These are phyloP conservation scores for Pogonognathellus flavescens DNA, from an alignment of 1,140 invertebrate species.

Conservation along the genomic window DNA sequence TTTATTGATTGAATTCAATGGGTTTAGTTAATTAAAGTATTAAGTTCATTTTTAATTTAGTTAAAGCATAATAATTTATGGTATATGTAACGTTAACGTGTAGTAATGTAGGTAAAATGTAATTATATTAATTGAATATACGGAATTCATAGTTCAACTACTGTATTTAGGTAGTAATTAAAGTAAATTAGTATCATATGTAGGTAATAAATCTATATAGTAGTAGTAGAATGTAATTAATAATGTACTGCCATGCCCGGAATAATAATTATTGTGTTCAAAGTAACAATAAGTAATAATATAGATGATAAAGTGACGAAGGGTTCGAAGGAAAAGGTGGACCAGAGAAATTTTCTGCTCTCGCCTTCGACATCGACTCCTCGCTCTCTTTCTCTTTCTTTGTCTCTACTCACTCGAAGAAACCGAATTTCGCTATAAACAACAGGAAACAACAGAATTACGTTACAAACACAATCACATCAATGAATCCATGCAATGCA, in stretches of 20 bases:
- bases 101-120: background rate
- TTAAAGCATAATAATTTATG: background rate
- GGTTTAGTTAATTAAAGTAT: constrained; percentile 28
- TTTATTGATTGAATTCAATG: constrained; percentile 20
- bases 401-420: constrained; percentile 48
- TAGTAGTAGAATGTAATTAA: too few species aligned
- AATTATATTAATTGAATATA: too few species aligned
- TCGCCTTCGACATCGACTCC: constrained; percentile 44
- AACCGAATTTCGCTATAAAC: constrained; percentile 50
- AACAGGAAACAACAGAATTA: constrained; percentile 44
- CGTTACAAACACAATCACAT: constrained; percentile 42
- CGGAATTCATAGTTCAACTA: background rate
- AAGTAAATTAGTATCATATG: too few species aligned
- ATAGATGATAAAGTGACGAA: constrained; percentile 45
- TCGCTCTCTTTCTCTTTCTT: constrained; percentile 38
- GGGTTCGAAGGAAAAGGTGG: constrained; percentile 40
- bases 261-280: constrained; percentile 28
- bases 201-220: too few species aligned
- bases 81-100: background rate
- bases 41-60: constrained; percentile 15
- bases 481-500: constrained; percentile 29
- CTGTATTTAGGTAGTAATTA: background rate
- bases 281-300: constrained; percentile 20
- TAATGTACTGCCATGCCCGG: constrained; percentile 4
- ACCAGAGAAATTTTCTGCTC: constrained; percentile 44